These are phyloP conservation scores for Achroia grisella DNA, from an alignment of 1,140 invertebrate species.

Conservation along the genomic window DNA sequence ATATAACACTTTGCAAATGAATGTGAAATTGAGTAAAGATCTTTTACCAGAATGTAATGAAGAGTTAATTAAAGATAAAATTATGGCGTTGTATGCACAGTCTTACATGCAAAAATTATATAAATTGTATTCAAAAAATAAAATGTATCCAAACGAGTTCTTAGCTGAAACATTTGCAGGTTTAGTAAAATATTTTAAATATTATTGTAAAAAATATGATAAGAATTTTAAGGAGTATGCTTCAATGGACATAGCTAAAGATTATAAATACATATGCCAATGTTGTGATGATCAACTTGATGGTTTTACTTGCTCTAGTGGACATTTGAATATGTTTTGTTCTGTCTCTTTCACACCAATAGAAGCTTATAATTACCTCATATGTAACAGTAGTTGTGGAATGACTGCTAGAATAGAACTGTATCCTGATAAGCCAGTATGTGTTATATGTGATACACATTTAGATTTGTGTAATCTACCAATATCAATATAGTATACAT, in stretches of 20 bases:
- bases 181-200: constrained; percentile 35
- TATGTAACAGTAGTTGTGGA: constrained; percentile 35
- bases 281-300: constrained; percentile 43
- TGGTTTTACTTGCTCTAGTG: constrained; percentile 35
- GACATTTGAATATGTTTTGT: constrained; percentile 52
- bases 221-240: constrained; percentile 15
- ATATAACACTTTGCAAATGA: constrained; percentile 28
- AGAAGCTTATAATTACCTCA: constrained; percentile 33
- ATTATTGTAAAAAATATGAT: constrained; percentile 38
- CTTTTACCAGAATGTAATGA: constrained; percentile 30
- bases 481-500: too few species aligned
- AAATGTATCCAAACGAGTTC: constrained; percentile 12
- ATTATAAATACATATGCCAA: constrained; percentile 34
- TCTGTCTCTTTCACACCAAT: constrained; percentile 47
- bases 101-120: constrained; percentile 23
- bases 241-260: constrained; percentile 4
- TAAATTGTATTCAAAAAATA: constrained; percentile 17
- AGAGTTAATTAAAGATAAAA: constrained; percentile 36
- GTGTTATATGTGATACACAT: constrained; percentile 53
- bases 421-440: constrained; percentile 24
- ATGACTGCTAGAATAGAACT: constrained; percentile 31
- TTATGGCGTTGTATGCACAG: constrained; percentile 34
- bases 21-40: constrained; percentile 16
- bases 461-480: constrained; percentile 17
- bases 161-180: constrained; percentile 30